These are phyloP conservation scores for Eurystomus glaucurus DNA, from an alignment of 2,797 vertebrate species.

Conservation along the genomic window DNA sequence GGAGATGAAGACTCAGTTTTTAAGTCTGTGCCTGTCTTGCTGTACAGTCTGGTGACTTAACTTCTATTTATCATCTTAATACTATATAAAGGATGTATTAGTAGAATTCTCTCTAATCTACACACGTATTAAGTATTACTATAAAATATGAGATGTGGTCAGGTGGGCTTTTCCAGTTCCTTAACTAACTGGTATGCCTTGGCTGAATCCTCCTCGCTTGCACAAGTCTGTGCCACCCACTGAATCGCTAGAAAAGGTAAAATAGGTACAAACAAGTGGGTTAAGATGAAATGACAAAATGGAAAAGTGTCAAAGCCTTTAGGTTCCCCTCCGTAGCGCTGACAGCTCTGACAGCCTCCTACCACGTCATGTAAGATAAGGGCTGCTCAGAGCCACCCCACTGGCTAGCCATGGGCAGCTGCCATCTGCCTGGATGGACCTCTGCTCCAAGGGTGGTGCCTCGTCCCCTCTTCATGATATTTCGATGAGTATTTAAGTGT, in stretches of 20 bases:
- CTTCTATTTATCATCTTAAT: background rate
- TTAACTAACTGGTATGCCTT: background rate
- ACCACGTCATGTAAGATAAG: background rate
- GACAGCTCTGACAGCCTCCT: background rate
- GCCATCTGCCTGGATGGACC: background rate
- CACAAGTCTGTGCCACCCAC: background rate
- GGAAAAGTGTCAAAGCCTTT: background rate
- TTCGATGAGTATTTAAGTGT: background rate
- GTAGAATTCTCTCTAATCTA: background rate
- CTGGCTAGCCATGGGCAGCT: fast-evolving
- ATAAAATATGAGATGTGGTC: background rate
- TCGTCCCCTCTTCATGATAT: background rate
- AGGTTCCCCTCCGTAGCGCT: background rate
- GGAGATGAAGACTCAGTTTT: background rate
- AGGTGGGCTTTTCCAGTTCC: background rate
- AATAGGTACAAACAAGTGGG: background rate
- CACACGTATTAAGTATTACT: background rate
- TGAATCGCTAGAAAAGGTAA: background rate
- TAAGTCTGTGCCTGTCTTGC: background rate
- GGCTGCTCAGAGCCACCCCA: background rate
- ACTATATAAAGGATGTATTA: background rate
- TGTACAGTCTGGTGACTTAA: background rate
- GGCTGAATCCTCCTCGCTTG: background rate
- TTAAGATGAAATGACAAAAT: background rate
- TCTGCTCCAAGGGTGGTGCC: background rate